Conservation (phyloP, 2,888 invertebrate species). For the Metopia argyrocephala region DNA sequence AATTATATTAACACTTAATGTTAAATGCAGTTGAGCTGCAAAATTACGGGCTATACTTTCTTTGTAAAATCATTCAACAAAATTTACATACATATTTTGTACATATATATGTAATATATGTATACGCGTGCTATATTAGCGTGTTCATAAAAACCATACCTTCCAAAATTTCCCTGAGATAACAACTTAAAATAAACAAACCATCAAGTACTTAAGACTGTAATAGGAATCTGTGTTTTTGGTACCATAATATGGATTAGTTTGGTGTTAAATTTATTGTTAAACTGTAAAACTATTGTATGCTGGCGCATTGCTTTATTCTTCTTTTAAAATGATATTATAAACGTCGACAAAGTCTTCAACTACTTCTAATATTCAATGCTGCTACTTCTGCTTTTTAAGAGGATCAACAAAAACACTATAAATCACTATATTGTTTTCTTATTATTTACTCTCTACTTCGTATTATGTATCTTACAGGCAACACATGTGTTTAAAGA, state of each 20-base stretch:
- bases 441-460: too few species aligned
- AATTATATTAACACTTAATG: too few species aligned
- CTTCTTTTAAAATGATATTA: not conserved
- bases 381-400: too few species aligned
- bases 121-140: constrained; percentile 7
- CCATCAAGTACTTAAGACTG: constrained; percentile 53
- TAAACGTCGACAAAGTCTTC: not conserved
- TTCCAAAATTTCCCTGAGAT: constrained; percentile 8
- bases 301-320: constrained; percentile 36
- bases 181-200: constrained; percentile 60
- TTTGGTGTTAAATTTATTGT: constrained; percentile 61
- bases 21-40: too few species aligned
- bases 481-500: too few species aligned
- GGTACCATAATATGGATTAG: constrained; percentile 61
- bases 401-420: too few species aligned
- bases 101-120: not conserved
- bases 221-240: constrained; percentile 61
- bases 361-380: too few species aligned
- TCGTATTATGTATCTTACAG: too few species aligned
- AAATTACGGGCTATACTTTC: too few species aligned
- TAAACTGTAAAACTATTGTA: constrained; percentile 62
- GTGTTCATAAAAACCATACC: not conserved
- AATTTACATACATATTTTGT: not conserved
- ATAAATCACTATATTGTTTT: too few species aligned
- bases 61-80: too few species aligned